A percentile compares a stretch with the other conserved stretches of the same genome.
Evolutionary conservation across 64 coral and sea anemone species (phyloP).

Genomic region (Montipora foliosa): DNA sequence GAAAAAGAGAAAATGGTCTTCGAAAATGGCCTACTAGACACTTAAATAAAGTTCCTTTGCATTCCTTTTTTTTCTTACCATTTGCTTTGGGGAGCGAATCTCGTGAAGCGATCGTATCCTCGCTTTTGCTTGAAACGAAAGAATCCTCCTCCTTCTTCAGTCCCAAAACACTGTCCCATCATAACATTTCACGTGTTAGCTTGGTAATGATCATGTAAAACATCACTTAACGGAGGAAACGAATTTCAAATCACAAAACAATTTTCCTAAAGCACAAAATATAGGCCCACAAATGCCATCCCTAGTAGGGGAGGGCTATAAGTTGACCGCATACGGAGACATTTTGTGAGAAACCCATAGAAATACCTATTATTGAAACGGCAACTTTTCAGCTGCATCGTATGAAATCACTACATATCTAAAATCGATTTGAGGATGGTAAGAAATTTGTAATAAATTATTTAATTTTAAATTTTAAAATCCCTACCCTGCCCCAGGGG

Average conservation of each 20-base stretch:
- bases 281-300: neutral
- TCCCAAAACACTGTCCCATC: constrained; percentile 99
- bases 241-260: neutral
- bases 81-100: constrained; percentile 93
- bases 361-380: neutral
- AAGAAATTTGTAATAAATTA: too few relatives aligned
- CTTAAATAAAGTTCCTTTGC: too few relatives aligned
- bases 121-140: constrained; percentile 89
- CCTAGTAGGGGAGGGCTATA: neutral
- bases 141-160: constrained; percentile 88
- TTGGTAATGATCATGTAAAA: neutral
- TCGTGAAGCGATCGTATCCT: constrained; percentile 94
- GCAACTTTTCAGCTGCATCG: too few relatives aligned
- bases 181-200: neutral
- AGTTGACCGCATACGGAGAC: neutral
- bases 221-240: neutral
- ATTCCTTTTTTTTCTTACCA: constrained; percentile 43
- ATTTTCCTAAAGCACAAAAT: neutral
- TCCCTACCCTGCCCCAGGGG: neutral
- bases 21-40: too few relatives aligned
- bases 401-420: too few relatives aligned
- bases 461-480: neutral
- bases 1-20: too few relatives aligned
- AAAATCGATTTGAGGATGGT: too few relatives aligned
- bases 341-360: neutral